A percentile compares a stretch with the other conserved stretches of the same genome.
These are phyloP conservation scores for Orycteropus afer DNA, from an alignment of 2,113 vertebrate genomes.

Conservation along the genomic window DNA sequence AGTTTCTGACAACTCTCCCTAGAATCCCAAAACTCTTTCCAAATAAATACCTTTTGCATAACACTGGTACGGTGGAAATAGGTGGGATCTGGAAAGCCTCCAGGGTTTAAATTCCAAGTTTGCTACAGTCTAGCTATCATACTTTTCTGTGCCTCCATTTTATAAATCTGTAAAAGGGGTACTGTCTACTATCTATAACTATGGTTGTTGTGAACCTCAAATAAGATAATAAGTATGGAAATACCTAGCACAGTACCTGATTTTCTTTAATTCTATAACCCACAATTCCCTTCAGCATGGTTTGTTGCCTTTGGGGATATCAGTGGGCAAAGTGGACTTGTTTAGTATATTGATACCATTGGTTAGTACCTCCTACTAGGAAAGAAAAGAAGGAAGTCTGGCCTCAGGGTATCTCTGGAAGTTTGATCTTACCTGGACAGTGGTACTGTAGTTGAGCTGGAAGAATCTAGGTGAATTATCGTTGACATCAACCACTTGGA, in stretches of 20 bases:
- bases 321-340: background rate
- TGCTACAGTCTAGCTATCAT: background rate
- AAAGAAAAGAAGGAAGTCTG: background rate
- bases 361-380: background rate
- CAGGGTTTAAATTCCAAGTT: background rate
- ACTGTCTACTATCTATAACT: background rate
- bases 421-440: conserved; percentile 90
- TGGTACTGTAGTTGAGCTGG: conserved; percentile 92
- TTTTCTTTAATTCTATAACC: background rate
- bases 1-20: background rate
- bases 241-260: background rate
- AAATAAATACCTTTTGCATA: background rate
- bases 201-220: background rate
- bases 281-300: background rate
- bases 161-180: background rate
- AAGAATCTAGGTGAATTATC: conserved; percentile 97
- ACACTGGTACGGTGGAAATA: background rate
- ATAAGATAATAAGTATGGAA: background rate
- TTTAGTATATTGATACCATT: background rate
- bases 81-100: background rate
- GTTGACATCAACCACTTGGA: conserved; percentile 93
- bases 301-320: background rate
- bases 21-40: background rate
- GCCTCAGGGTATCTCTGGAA: background rate
- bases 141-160: background rate